Percentiles rank a stretch among this genome's conserved stretches.
phyloP scores from a whole-genome alignment of 1,140 invertebrate genomes.

The Drosophila micromelanica region DNA sequence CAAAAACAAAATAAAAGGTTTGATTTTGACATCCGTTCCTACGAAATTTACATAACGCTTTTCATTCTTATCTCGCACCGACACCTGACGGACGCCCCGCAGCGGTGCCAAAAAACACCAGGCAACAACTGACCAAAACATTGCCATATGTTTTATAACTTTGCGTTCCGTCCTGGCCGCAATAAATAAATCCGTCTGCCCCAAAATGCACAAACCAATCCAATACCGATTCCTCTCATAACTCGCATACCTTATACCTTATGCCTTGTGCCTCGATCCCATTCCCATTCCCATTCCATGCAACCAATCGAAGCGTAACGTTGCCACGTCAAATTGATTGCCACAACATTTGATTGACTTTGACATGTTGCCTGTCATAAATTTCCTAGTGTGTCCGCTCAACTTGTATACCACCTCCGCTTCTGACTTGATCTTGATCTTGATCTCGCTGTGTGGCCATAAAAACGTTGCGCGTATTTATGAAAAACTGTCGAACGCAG shows the following conservation, averaged over 20 bases:
- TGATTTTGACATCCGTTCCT: slow-evolving; percentile 66
- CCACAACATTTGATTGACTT: slow-evolving; percentile 84
- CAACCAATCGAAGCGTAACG: slow-evolving; percentile 61
- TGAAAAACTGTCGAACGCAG: slow-evolving; percentile 17
- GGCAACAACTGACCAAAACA: slow-evolving; percentile 37
- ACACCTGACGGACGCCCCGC: slow-evolving; percentile 73
- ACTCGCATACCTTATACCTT: too few relatives aligned
- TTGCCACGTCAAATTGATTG: slow-evolving; percentile 80
- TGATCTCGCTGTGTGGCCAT: slow-evolving; percentile 33
- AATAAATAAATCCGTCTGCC: slow-evolving; percentile 73
- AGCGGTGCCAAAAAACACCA: slow-evolving; percentile 63
- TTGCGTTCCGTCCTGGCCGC: slow-evolving; percentile 41
- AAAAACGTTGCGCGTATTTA: slow-evolving; percentile 38
- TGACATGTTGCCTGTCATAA: slow-evolving; percentile 84
- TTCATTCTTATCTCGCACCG: slow-evolving; percentile 72
- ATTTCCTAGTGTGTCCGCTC: slow-evolving; percentile 43
- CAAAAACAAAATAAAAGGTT: slow-evolving; percentile 49
- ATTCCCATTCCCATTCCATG: slow-evolving; percentile 23
- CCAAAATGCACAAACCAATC: slow-evolving; percentile 16
- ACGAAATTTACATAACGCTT: slow-evolving; percentile 81
- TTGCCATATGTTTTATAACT: slow-evolving; percentile 76
- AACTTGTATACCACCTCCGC: slow-evolving; percentile 16
- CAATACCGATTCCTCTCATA: neutral
- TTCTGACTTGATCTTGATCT: slow-evolving; percentile 40
- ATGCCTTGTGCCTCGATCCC: neutral